phyloP scores from a whole-genome alignment of 2,113 vertebrate genomes.

The Bubo bubo region DNA sequence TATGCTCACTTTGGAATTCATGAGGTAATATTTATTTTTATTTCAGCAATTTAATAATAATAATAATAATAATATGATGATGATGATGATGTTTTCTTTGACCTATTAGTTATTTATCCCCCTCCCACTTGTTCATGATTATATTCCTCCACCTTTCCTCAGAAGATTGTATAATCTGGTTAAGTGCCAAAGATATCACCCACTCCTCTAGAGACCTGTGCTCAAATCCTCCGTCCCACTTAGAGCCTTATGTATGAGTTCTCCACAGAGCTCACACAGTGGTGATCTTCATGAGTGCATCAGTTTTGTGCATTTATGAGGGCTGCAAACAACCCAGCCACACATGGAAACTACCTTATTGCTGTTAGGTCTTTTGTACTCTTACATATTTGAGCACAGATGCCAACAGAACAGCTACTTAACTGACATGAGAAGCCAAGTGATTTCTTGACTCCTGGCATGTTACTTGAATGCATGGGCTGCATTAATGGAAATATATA shows the following conservation, averaged over 20 bases:
- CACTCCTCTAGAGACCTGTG: background rate
- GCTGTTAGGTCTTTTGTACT: background rate
- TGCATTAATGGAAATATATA: background rate
- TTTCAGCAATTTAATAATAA: background rate
- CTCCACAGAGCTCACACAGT: background rate
- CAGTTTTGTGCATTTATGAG: background rate
- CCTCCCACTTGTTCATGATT: background rate
- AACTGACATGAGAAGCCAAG: background rate
- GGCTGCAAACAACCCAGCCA: background rate
- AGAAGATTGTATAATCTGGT: background rate
- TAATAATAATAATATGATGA: too few relatives aligned
- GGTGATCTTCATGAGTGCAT: background rate
- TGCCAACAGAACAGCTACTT: background rate
- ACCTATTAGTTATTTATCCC: background rate
- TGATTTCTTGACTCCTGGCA: background rate
- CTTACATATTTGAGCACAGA: background rate
- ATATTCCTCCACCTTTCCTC: background rate
- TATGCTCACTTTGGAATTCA: slow-evolving; percentile 98
- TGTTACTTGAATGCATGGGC: background rate
- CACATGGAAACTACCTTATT: background rate
- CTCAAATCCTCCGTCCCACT: background rate
- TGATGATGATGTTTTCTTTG: background rate
- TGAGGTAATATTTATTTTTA: slow-evolving; percentile 81
- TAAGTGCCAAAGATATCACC: background rate
- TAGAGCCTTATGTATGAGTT: background rate